These are phyloP conservation scores for Hyposoter dolosus DNA, from an alignment of 2,888 invertebrate genomes.

Conservation along the genomic window DNA sequence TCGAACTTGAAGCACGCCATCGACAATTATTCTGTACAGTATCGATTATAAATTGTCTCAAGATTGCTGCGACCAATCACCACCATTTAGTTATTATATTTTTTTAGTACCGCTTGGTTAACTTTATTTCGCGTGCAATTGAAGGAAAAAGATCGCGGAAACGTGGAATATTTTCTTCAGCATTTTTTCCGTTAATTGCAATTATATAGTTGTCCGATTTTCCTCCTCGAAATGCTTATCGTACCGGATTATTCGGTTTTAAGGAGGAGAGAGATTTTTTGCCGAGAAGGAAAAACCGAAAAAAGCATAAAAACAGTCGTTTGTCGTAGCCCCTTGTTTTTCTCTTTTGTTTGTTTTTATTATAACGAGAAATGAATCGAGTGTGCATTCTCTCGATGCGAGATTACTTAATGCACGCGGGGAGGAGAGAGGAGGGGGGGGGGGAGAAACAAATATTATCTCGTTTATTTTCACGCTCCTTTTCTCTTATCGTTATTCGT, in stretches of 20 bases:
- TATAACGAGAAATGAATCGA: conserved; percentile 1
- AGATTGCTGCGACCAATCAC: conserved; percentile 23
- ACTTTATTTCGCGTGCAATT: conserved; percentile 10
- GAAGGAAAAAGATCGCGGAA: not conserved
- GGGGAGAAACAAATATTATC: conserved; percentile 11
- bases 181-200: conserved; percentile 14
- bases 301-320: not conserved
- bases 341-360: conserved; percentile 30
- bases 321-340: conserved; percentile 26
- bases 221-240: not conserved
- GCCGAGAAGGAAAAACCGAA: not conserved
- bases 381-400: not conserved
- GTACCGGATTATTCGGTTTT: not conserved
- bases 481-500: conserved; percentile 53
- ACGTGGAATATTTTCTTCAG: not conserved
- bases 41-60: conserved; percentile 46
- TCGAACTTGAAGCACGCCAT: conserved; percentile 34
- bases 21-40: conserved; percentile 57
- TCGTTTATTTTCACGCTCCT: conserved; percentile 33
- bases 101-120: conserved; percentile 1
- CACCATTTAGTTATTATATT: not conserved
- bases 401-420: conserved; percentile 18
- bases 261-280: not conserved
- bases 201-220: not conserved
- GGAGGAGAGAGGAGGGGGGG: not conserved